Percentiles rank a stretch among this genome's conserved stretches.
Evolutionary conservation across 2,888 invertebrate species (phyloP).

Genomic region (Pherbina coryleti): DNA sequence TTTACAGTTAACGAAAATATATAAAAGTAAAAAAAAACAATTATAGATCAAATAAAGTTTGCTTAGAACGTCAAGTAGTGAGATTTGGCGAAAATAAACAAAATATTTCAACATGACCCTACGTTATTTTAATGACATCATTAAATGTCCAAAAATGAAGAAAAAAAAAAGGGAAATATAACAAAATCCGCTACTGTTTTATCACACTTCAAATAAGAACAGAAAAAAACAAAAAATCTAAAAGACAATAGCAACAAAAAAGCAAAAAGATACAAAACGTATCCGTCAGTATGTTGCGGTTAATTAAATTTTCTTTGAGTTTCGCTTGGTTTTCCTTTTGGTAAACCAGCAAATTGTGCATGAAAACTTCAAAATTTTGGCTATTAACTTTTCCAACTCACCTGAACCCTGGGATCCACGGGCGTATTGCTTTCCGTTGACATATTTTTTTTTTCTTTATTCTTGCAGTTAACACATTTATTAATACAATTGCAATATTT

Average conservation of each 20-base stretch:
- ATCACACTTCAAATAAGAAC: not conserved
- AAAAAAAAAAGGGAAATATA: constrained; percentile 25
- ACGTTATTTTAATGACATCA: not conserved
- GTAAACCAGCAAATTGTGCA: not conserved
- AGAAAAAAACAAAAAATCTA: not conserved
- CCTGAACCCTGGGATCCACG: constrained; percentile 86
- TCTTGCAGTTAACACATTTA: constrained; percentile 11
- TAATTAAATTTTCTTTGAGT: constrained; percentile 16
- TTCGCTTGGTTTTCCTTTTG: constrained; percentile 37
- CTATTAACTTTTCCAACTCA: constrained; percentile 63
- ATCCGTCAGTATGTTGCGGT: not conserved
- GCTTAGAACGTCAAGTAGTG: too few species aligned
- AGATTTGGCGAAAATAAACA: too few species aligned
- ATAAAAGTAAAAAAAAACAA: constrained; percentile 19
- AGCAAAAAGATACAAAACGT: not conserved
- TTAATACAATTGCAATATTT: not conserved
- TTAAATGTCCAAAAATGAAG: not conserved
- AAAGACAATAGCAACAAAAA: not conserved
- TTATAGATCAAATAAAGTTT: not conserved
- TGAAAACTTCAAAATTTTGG: not conserved
- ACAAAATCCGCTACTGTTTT: constrained; percentile 7
- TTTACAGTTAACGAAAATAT: not conserved
- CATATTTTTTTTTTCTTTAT: constrained; percentile 54
- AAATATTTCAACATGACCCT: too few species aligned
- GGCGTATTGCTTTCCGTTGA: constrained; percentile 74